phyloP scores from a whole-genome alignment of 1,140 invertebrate species.

The Tetragonula clypearis region DNA sequence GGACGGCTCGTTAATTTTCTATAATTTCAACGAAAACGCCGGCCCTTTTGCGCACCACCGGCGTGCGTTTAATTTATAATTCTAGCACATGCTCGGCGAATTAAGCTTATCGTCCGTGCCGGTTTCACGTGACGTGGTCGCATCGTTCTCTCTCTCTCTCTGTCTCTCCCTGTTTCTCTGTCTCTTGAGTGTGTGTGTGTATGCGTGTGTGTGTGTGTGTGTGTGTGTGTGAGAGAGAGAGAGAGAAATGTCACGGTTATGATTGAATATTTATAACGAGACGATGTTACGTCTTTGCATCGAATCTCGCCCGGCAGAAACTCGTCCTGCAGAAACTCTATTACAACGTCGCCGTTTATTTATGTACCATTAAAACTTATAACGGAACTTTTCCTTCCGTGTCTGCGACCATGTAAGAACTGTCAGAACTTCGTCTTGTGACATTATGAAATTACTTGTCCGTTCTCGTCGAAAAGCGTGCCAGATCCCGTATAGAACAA shows the following conservation, averaged over 20 bases:
- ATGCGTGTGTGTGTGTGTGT: too few relatives aligned
- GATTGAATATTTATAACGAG: conserved; percentile 64
- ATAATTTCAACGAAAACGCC: conserved; percentile 25
- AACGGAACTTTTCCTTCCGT: conserved; percentile 54
- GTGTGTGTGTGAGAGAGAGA: not conserved
- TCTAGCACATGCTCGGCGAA: conserved; percentile 32
- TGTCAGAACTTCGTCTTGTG: conserved; percentile 47
- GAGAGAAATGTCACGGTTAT: conserved; percentile 38
- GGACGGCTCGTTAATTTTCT: conserved; percentile 41
- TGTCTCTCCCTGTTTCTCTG: too few relatives aligned
- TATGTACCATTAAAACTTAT: conserved; percentile 67
- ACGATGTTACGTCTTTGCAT: conserved; percentile 51
- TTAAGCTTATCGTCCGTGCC: conserved; percentile 33
- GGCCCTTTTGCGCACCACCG: not conserved
- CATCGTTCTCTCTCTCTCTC: too few relatives aligned
- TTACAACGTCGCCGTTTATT: conserved; percentile 64
- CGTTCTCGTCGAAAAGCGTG: conserved; percentile 29
- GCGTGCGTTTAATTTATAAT: conserved; percentile 16
- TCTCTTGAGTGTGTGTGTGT: not conserved
- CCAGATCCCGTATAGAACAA: conserved; percentile 21
- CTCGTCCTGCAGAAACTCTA: conserved; percentile 56
- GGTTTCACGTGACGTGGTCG: conserved; percentile 9
- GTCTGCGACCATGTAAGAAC: conserved; percentile 47
- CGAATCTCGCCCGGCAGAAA: conserved; percentile 48
- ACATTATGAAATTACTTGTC: conserved; percentile 56